Conservation (phyloP, 37 sponge, comb jelly and placozoan species). For the Cladorhizidae sp. region DNA sequence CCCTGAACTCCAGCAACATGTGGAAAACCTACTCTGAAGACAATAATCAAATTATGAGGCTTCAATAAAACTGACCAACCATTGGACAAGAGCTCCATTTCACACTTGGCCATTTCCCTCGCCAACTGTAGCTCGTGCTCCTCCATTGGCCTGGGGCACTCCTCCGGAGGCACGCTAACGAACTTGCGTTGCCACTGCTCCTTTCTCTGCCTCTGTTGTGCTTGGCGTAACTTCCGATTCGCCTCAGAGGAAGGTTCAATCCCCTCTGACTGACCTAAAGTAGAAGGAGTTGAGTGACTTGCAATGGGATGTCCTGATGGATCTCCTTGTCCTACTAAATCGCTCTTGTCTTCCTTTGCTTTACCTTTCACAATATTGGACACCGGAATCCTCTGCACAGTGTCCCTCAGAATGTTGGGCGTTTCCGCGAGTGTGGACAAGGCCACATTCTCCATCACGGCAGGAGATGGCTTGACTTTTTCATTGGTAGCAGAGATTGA, state of each 20-base stretch:
- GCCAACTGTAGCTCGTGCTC: neutral
- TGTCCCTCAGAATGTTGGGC: no score
- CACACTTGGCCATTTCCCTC: neutral
- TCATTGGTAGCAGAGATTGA: no score
- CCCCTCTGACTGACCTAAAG: neutral
- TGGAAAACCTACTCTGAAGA: no score
- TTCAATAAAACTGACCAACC: conserved; percentile 32
- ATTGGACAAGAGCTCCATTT: conserved; percentile 19
- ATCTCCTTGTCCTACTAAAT: neutral
- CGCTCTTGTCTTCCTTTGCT: neutral
- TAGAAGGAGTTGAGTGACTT: neutral
- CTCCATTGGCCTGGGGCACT: neutral
- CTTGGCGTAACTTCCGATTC: conserved; percentile 29
- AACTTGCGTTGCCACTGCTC: conserved; percentile 49
- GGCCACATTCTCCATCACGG: no score
- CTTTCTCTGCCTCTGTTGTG: conserved; percentile 39
- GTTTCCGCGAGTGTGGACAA: no score
- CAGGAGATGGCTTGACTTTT: no score
- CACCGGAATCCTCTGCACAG: no score
- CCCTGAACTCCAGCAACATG: no score
- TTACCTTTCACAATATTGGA: no score
- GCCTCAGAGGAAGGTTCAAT: conserved; percentile 12
- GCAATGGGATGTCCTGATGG: no score
- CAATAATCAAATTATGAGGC: no score
- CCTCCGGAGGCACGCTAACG: neutral